Evolutionary conservation across 1,140 invertebrate species (phyloP).

Genomic region (Gyrodactylus bullatarudis): DNA sequence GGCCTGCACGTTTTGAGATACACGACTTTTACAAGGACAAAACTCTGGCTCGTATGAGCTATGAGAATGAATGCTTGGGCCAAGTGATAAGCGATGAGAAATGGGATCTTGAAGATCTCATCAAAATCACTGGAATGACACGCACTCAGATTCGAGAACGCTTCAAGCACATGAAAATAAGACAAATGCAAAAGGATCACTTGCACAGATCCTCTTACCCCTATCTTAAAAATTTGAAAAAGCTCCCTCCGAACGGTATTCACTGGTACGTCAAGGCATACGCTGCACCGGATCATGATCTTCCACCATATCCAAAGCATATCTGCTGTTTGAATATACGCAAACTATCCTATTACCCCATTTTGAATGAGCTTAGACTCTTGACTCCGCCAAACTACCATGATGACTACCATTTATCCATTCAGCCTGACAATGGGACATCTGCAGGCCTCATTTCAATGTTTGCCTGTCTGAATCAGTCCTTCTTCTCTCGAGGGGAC

Average conservation of each 20-base stretch:
- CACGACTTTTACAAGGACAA: not conserved
- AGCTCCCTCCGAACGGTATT: not conserved
- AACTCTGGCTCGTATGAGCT: not conserved
- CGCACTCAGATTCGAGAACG: not conserved
- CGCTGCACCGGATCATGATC: not conserved
- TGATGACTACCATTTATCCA: not conserved
- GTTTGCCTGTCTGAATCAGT: not conserved
- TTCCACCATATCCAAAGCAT: not conserved
- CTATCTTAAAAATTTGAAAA: not conserved
- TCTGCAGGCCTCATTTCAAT: not conserved
- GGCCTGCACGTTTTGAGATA: not conserved
- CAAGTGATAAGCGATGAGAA: not conserved
- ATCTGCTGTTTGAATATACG: not conserved
- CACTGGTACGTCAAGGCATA: not conserved
- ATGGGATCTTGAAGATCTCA: not conserved
- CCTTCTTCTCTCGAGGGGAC: not conserved
- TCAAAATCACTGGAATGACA: not conserved
- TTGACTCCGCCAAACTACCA: not conserved
- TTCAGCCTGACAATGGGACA: not conserved
- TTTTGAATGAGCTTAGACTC: not conserved
- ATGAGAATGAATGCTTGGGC: not conserved
- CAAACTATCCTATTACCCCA: not conserved
- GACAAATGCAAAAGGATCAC: not conserved
- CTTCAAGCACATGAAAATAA: not conserved
- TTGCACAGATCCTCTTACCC: not conserved